Evolutionary conservation across 2,113 vertebrate species (phyloP).

Genomic region (Thryonomys swinderianus): DNA sequence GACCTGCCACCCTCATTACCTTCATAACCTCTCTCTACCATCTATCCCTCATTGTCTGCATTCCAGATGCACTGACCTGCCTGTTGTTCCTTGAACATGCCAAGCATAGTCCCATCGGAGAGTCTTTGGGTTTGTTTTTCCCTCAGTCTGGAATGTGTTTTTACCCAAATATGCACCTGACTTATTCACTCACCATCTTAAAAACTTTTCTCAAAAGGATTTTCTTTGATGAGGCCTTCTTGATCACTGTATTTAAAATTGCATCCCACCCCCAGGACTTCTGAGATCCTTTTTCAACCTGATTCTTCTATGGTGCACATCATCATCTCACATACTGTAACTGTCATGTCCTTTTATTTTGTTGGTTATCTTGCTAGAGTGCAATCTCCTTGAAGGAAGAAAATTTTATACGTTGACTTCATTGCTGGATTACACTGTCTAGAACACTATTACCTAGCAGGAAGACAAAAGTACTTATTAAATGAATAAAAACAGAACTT

Average conservation of each 20-base stretch:
- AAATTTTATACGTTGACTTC: background rate
- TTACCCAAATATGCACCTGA: background rate
- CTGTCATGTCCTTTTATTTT: background rate
- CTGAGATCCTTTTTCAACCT: background rate
- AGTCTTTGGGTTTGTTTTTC: background rate
- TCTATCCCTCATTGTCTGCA: background rate
- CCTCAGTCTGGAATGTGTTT: background rate
- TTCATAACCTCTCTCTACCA: background rate
- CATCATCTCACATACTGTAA: background rate
- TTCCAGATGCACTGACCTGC: background rate
- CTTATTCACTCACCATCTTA: background rate
- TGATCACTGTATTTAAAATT: background rate
- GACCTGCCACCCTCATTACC: accelerated
- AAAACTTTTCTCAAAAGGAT: background rate
- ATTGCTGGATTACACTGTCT: background rate
- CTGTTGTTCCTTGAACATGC: background rate
- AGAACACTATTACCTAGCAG: background rate
- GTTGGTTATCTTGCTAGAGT: background rate
- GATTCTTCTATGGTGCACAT: background rate
- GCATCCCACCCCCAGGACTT: background rate
- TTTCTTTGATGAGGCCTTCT: background rate
- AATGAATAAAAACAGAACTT: background rate
- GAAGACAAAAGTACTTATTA: background rate
- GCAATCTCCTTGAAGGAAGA: background rate
- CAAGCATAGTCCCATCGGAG: background rate